Evolutionary conservation across 2,113 vertebrate species (phyloP).

Genomic region (Oriolus oriolus): DNA sequence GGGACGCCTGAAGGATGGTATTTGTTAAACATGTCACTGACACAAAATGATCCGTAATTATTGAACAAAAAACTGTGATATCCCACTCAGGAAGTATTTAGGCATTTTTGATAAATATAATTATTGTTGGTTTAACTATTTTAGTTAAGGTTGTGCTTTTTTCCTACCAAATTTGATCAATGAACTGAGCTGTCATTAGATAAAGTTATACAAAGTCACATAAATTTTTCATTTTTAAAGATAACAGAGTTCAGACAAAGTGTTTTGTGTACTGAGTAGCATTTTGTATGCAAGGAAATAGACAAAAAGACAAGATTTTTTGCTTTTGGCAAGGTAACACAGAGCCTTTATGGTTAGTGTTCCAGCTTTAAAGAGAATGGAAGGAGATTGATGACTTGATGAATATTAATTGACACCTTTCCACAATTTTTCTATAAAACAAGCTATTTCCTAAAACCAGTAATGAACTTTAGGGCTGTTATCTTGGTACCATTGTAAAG

Average conservation of each 20-base stretch:
- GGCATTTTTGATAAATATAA: neutral
- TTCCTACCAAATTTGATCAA: neutral
- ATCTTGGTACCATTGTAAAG: conserved; percentile 62
- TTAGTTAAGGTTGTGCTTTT: neutral
- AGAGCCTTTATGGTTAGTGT: conserved; percentile 68
- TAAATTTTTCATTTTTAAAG: conserved; percentile 22
- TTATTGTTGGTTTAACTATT: neutral
- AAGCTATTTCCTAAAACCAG: conserved; percentile 64
- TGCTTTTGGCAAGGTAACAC: conserved; percentile 68
- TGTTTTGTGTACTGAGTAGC: conserved; percentile 25
- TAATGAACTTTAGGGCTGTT: conserved; percentile 69
- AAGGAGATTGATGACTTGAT: conserved; percentile 74
- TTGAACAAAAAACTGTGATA: neutral
- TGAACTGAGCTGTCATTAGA: neutral
- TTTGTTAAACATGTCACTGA: neutral
- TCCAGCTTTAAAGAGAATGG: conserved; percentile 62
- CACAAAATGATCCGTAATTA: neutral
- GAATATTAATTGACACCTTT: conserved; percentile 77
- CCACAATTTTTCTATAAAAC: conserved; percentile 46
- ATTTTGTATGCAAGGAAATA: conserved; percentile 34
- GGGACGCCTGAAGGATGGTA: neutral
- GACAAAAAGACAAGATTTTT: conserved; percentile 43
- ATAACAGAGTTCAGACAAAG: conserved; percentile 20
- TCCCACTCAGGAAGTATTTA: neutral
- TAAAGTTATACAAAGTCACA: conserved; percentile 17